Percentiles rank a stretch among this genome's conserved stretches.
Conservation (phyloP, 2,797 vertebrate species). For the Schizothorax lantsangensis region DNA sequence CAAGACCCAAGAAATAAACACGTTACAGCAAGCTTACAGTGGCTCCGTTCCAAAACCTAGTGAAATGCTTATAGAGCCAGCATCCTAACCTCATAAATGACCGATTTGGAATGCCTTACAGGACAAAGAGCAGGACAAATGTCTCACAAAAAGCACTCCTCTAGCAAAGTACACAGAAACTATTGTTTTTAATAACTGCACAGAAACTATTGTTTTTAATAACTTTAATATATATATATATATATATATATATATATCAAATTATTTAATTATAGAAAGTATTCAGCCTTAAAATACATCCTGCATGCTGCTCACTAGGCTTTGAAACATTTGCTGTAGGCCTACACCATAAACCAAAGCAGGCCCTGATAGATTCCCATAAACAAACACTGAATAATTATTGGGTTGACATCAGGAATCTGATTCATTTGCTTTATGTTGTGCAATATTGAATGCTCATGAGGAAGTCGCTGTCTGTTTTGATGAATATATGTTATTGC, state of each 20-base stretch:
- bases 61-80: neutral
- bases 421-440: conserved; percentile 23
- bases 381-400: conserved; percentile 14
- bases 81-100: conserved; percentile 14
- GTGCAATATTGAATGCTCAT: neutral
- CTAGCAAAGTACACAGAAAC: neutral
- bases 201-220: neutral
- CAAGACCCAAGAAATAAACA: conserved; percentile 46
- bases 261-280: no score
- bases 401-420: neutral
- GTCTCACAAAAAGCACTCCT: neutral
- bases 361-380: neutral
- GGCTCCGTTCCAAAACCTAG: conserved; percentile 14
- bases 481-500: neutral
- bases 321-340: neutral
- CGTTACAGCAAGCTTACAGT: conserved; percentile 26
- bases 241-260: no score
- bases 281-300: neutral
- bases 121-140: conserved; percentile 4
- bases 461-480: conserved; percentile 8
- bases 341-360: neutral
- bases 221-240: neutral
- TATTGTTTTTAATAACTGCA: neutral
- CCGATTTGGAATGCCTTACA: neutral
- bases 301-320: neutral